phyloP scores from a whole-genome alignment of 1,140 invertebrate species.

The Oreohelix idahoensis region DNA sequence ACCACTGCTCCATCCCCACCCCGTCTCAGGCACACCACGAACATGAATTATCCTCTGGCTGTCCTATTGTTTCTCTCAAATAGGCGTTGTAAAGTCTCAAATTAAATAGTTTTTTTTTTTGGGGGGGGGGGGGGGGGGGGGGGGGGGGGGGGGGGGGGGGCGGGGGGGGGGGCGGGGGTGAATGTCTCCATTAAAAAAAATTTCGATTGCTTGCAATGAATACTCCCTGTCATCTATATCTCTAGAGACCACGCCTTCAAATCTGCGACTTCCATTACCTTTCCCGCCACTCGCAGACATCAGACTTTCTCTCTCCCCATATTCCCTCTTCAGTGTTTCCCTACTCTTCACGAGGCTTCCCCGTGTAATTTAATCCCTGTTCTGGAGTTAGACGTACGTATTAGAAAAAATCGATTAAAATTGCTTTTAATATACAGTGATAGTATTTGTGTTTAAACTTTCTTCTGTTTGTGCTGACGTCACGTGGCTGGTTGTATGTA shows the following conservation, averaged over 20 bases:
- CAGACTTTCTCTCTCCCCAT: background rate
- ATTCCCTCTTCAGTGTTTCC: background rate
- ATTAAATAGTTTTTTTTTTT: too few relatives aligned
- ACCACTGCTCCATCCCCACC: too few relatives aligned
- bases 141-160: too few relatives aligned
- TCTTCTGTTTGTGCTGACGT: background rate
- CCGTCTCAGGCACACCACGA: too few relatives aligned
- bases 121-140: too few relatives aligned
- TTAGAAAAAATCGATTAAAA: background rate
- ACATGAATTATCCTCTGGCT: too few relatives aligned
- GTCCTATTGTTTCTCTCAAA: too few relatives aligned
- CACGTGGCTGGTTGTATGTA: background rate
- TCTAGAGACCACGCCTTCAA: background rate
- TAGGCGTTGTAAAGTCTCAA: too few relatives aligned
- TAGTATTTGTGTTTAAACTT: slow-evolving; percentile 6
- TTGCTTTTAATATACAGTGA: background rate
- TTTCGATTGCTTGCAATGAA: background rate
- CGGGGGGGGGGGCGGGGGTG: too few relatives aligned
- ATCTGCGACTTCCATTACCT: background rate
- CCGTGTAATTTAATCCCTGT: background rate
- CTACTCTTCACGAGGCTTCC: background rate
- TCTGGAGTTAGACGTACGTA: background rate
- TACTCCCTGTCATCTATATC: background rate
- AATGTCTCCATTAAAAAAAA: too few relatives aligned
- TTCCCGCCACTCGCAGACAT: background rate